Evolutionary conservation across 1,140 invertebrate species (phyloP).

Genomic region (Diorhabda carinulata): DNA sequence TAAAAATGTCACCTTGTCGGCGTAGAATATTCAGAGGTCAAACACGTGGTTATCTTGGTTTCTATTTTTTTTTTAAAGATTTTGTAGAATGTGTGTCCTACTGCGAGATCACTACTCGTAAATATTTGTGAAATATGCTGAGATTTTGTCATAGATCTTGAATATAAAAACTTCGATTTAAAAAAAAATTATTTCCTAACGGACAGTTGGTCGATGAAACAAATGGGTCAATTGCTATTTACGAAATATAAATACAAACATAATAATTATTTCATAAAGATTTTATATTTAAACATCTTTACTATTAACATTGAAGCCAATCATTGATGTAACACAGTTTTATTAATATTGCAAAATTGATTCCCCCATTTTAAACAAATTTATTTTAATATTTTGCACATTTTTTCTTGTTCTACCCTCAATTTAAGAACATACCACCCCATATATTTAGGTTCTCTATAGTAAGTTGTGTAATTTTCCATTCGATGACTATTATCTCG

Average conservation of each 20-base stretch:
- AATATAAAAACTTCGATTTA: not conserved
- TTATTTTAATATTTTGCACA: too few species aligned
- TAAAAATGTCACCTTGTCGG: conserved; percentile 2
- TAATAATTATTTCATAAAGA: too few species aligned
- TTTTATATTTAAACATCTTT: too few species aligned
- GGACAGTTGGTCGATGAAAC: not conserved
- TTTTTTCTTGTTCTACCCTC: too few species aligned
- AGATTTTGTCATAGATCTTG: conserved; percentile 2
- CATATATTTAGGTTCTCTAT: too few species aligned
- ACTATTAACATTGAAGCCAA: too few species aligned
- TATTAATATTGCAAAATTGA: too few species aligned
- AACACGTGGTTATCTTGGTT: not conserved
- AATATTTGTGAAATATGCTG: not conserved
- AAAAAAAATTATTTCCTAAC: not conserved
- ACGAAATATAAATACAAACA: not conserved
- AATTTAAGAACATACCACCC: too few species aligned
- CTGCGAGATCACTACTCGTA: not conserved
- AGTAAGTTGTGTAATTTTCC: too few species aligned
- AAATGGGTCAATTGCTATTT: not conserved
- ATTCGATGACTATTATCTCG: too few species aligned
- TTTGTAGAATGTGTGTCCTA: not conserved
- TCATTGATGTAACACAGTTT: too few species aligned
- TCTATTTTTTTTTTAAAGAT: not conserved
- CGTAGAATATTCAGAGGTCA: not conserved
- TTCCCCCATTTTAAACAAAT: too few species aligned